Conservation (phyloP, 2,113 vertebrate genomes). For the Salvelinus sp. region DNA sequence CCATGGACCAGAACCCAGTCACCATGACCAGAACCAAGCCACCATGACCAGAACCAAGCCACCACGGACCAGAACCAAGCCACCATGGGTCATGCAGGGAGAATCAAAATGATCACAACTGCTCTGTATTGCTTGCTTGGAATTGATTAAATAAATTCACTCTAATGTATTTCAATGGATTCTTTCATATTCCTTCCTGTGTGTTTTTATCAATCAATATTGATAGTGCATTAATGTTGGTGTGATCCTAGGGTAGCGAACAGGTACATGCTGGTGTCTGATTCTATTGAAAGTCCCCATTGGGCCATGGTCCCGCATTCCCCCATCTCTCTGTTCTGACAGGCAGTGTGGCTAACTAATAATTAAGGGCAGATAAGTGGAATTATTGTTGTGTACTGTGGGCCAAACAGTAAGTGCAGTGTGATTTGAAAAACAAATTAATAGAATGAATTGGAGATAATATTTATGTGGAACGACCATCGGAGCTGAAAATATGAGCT, state of each 20-base stretch:
- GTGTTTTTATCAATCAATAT: conserved; percentile 41
- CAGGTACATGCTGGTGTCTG: neutral
- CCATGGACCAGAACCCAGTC: too few relatives aligned
- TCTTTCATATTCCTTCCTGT: neutral
- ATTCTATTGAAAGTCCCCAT: conserved; percentile 36
- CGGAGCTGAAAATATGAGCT: neutral
- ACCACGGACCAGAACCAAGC: conserved; percentile 32
- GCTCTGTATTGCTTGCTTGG: conserved; percentile 8
- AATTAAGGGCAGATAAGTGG: conserved; percentile 37
- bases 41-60: conserved; percentile 1
- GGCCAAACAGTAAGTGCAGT: conserved; percentile 6
- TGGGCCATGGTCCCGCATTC: neutral
- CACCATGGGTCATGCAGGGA: conserved; percentile 23
- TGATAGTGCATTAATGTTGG: conserved; percentile 29
- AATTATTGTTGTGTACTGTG: conserved; percentile 15
- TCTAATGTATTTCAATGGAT: conserved; percentile 10
- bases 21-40: too few relatives aligned
- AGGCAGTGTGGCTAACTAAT: conserved; percentile 26
- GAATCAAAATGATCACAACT: conserved; percentile 22
- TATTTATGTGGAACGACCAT: conserved; percentile 22
- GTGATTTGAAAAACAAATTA: conserved; percentile 15
- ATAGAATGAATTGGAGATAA: conserved; percentile 29
- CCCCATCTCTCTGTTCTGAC: conserved; percentile 28
- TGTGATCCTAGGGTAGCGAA: conserved; percentile 12
- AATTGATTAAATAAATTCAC: conserved; percentile 11